Evolutionary conservation across 2,113 vertebrate species (phyloP), one percentile per base, ranked within the genome.

Genomic region (Cinclus cinclus): DNA sequence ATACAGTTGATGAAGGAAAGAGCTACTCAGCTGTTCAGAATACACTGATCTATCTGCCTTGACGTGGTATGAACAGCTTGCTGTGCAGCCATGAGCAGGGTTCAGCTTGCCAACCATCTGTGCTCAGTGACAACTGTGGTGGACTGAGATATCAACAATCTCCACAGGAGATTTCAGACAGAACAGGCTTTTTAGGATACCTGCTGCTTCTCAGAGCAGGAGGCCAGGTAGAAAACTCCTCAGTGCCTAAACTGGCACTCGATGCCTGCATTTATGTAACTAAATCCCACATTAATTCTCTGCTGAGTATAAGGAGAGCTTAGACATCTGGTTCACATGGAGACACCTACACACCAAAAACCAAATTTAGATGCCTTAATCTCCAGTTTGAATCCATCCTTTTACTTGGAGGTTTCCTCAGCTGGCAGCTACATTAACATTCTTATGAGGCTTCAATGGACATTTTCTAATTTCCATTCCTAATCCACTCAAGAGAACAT

Each of bases 301-400:
- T 68, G 33, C 64, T n/a, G 80, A 60, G 42, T 46, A 41, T 35
- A 78, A 83, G 46, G 50, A 47, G 76, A 97, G 83, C 64, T 96
- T 71, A 94, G 92, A 71, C 80, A 95, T 94, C 73, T 97, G 91
- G 89, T 89, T 96, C 91, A 93, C 91, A 92, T 92, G 92, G 91
- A 96, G 91, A 96, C 96, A 93, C 94, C 95, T 91, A 94, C 95
- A 92, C 56, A 64, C 15, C 8, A 10, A 84, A 96, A 75, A 10
- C 41, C 87, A 92, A 84, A 94, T 94, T 90, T 94, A 92, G 94
- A 80, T 82, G 68, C 63, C 80, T 93, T 94, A 94, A 94, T 92
- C 92, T 94, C 68, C 52, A 87, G 65, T 68, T 35, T 92, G 80
- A 89, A 92, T 78, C 64, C 64, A 81, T 17, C 22, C 31, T 47